Evolutionary conservation across 2,113 vertebrate genomes (phyloP), one percentile per base, ranked within the genome.

Genomic region (Psophia crepitans): DNA sequence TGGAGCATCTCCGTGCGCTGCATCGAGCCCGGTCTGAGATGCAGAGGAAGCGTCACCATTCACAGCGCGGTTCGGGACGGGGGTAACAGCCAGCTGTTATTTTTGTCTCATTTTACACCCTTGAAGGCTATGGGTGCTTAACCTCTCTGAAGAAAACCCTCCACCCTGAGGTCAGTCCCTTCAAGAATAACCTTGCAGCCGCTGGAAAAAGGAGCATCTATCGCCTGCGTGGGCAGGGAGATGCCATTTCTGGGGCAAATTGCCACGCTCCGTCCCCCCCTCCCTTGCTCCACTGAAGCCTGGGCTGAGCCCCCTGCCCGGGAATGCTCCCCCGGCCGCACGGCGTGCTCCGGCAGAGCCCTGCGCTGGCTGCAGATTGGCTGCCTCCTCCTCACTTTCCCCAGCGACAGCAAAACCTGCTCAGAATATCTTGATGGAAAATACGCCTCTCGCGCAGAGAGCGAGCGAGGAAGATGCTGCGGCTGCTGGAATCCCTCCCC

Each of bases 391-490:
- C 93, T 70, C 63, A 1, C 95, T 91, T 32, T 77, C 91, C 95
- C 96, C 87, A 87, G 90, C 71, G 91, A 94, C 95, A 96, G 93
- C 58, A 21, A 44, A 83, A 65, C 91, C 93, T 83, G 91, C 94
- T 88, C 6, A 49, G 43, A 82, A 90, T 58, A 82, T 73, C 82
- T n/a, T 2, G 60, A 27, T 19, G 90, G 57, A 53, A 68, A 83
- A 84, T 39, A 54, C 27, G 32, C 71, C 80, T 87, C 80, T 49
- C 14, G 7, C 23, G 1, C 61, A 5, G 64, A 21, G 33, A 43
- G 21, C 11, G 6, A 26, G 28, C 5, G 7, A 28, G 43, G 43
- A 44, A 56, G 83, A 49, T 33, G 82, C 80, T 43, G 94, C 84
- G 23, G 63, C 84, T 26, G 68, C 84, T 32, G 69, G 88, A 10